phyloP scores from a whole-genome alignment of 1,140 invertebrate species.

The Pinna nobilis region DNA sequence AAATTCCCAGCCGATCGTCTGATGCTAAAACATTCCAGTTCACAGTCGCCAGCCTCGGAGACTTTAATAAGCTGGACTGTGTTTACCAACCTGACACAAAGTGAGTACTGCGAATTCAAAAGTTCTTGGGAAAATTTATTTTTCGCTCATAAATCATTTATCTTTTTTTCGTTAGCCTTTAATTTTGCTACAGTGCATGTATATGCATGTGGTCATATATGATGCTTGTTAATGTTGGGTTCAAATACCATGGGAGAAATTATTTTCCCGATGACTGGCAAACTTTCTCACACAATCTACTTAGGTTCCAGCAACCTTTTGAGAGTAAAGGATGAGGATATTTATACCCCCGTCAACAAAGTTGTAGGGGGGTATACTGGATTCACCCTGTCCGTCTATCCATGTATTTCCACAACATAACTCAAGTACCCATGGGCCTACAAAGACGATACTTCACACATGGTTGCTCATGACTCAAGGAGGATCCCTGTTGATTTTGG shows the following conservation, averaged over 20 bases:
- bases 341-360: too few species aligned
- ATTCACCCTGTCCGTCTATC: too few species aligned
- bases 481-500: too few species aligned
- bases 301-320: too few species aligned
- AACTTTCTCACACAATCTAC: too few species aligned
- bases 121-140: not conserved
- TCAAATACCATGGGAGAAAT: not conserved
- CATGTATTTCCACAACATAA: too few species aligned
- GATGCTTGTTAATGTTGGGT: not conserved
- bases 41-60: constrained; percentile 19
- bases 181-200: not conserved
- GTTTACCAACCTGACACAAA: constrained; percentile 32
- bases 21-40: constrained; percentile 40
- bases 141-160: not conserved
- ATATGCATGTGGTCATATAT: not conserved
- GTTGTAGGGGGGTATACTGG: too few species aligned
- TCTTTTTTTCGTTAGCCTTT: not conserved
- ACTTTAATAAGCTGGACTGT: constrained; percentile 33
- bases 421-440: too few species aligned
- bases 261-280: too few species aligned
- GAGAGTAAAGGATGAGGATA: too few species aligned
- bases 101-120: constrained; percentile 11
- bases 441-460: too few species aligned
- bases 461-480: too few species aligned
- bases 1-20: constrained; percentile 28